Evolutionary conservation across 2,797 vertebrate genomes (phyloP).

Genomic region (Phrynocephalus guinanensis): DNA sequence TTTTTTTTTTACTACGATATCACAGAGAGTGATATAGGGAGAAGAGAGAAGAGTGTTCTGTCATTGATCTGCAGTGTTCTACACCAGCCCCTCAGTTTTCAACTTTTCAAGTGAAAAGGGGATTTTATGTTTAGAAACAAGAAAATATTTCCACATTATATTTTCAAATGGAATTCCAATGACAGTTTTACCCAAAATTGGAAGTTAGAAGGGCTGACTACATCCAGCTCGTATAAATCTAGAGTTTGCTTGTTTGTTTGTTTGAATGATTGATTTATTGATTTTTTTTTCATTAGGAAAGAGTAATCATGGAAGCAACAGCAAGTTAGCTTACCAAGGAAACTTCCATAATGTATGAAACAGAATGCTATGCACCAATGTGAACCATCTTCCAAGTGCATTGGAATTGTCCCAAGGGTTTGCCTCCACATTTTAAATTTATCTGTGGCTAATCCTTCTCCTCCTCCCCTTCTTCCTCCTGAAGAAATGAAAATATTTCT

Average conservation of each 20-base stretch:
- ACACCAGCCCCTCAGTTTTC: background rate
- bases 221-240: background rate
- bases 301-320: background rate
- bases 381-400: constrained; percentile 39
- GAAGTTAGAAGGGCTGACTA: background rate
- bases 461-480: accelerated
- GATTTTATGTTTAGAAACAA: background rate
- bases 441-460: constrained; percentile 37
- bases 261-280: background rate
- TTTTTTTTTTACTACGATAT: background rate
- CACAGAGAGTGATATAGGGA: background rate
- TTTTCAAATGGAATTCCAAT: background rate
- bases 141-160: background rate
- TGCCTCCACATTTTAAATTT: constrained; percentile 27
- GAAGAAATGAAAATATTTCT: constrained; percentile 27
- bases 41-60: background rate
- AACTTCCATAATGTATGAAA: background rate
- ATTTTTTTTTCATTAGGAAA: background rate
- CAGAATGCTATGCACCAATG: constrained; percentile 2
- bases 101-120: background rate
- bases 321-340: background rate
- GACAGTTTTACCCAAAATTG: background rate
- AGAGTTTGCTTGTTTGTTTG: background rate
- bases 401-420: constrained; percentile 33
- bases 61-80: background rate